A percentile compares a stretch with the other conserved stretches of the same genome.
phyloP scores from a whole-genome alignment of 2,797 vertebrate species.

The Manis pentadactyla region DNA sequence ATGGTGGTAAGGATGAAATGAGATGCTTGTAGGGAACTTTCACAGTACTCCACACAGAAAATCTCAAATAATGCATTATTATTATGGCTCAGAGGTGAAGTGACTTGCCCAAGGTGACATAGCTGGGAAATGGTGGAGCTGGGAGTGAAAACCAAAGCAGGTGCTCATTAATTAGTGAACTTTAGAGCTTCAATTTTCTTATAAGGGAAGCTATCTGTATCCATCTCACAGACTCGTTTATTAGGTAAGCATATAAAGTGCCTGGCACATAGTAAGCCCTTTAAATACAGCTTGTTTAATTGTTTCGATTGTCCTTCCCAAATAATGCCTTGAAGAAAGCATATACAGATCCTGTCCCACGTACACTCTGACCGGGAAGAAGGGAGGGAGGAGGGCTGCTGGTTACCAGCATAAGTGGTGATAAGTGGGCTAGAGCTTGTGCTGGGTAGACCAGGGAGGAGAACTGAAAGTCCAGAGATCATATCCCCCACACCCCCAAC shows the following conservation, averaged over 20 bases:
- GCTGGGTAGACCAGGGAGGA: background rate
- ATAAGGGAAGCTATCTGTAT: background rate
- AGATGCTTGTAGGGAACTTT: background rate
- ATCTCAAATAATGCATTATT: background rate
- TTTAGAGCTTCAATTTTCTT: background rate
- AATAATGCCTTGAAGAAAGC: background rate
- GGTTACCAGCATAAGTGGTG: background rate
- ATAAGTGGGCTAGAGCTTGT: background rate
- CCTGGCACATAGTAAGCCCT: background rate
- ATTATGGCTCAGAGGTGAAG: background rate
- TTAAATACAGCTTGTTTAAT: background rate
- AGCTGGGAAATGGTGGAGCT: background rate
- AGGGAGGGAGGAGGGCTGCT: background rate
- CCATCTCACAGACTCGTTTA: background rate
- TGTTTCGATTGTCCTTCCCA: background rate
- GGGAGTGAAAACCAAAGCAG: background rate
- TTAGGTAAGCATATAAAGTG: background rate
- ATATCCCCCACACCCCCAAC: too few relatives aligned
- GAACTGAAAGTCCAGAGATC: background rate
- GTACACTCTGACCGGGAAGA: background rate
- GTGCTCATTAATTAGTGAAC: background rate
- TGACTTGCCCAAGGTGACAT: slow-evolving; percentile 15
- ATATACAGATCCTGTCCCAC: background rate
- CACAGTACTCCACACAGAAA: background rate
- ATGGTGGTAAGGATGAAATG: background rate